Evolutionary conservation across 1,140 invertebrate species (phyloP).

Genomic region (Varroa destructor): DNA sequence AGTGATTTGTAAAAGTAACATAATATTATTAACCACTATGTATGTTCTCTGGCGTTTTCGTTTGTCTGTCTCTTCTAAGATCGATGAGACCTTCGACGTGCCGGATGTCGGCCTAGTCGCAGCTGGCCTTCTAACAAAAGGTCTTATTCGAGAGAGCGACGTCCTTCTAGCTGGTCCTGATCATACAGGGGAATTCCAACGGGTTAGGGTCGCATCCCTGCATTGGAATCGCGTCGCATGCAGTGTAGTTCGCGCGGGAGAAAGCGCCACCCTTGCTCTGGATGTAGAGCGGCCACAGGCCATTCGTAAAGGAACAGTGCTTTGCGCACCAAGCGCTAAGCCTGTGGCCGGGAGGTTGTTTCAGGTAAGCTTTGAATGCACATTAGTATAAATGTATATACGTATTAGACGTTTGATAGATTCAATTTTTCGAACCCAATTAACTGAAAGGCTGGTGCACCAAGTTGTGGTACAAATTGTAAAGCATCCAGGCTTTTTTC

Average conservation of each 20-base stretch:
- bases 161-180: slow-evolving; percentile 61
- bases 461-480: neutral
- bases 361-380: neutral
- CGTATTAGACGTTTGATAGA: neutral
- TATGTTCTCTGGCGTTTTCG: slow-evolving; percentile 1
- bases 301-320: slow-evolving; percentile 65
- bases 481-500: too few relatives aligned
- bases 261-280: slow-evolving; percentile 77
- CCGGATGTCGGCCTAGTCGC: slow-evolving; percentile 59
- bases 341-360: slow-evolving; percentile 30
- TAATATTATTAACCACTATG: too few relatives aligned
- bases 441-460: neutral
- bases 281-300: slow-evolving; percentile 42
- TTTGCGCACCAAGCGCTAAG: slow-evolving; percentile 29
- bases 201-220: slow-evolving; percentile 63
- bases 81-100: slow-evolving; percentile 76
- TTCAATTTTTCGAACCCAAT: neutral
- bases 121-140: slow-evolving; percentile 65
- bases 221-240: slow-evolving; percentile 81
- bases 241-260: slow-evolving; percentile 67
- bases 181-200: slow-evolving; percentile 63
- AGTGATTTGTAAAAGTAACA: neutral
- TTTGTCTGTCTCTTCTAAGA: slow-evolving; percentile 48
- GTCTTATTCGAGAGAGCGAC: slow-evolving; percentile 69
- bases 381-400: too few relatives aligned